Evolutionary conservation across 2,888 invertebrate species (phyloP).

Genomic region (Aleiodes alternator): DNA sequence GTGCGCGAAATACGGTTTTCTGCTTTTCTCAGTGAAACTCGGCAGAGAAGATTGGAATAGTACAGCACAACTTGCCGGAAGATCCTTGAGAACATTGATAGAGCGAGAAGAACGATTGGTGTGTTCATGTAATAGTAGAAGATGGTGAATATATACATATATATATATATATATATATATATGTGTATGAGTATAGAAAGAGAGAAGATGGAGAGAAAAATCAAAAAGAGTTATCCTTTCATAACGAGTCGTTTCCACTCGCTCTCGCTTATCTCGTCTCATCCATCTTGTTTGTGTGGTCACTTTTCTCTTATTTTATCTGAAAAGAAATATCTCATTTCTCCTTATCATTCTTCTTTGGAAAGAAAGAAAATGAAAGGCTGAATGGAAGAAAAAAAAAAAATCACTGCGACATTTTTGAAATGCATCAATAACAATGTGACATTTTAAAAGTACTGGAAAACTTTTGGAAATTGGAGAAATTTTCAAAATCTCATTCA

Average conservation of each 20-base stretch:
- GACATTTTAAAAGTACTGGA: too few relatives aligned
- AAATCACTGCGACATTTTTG: too few relatives aligned
- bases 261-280: conserved; percentile 60
- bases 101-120: conserved; percentile 29
- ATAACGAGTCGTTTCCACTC: conserved; percentile 53
- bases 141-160: not conserved
- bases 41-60: conserved; percentile 12
- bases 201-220: not conserved
- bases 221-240: conserved; percentile 48
- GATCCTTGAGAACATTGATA: conserved; percentile 21
- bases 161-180: conserved; percentile 36
- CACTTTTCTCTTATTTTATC: conserved; percentile 59
- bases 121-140: conserved; percentile 1
- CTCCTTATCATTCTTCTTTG: not conserved
- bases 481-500: too few relatives aligned
- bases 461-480: too few relatives aligned
- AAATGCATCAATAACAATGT: too few relatives aligned
- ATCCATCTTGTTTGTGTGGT: conserved; percentile 61
- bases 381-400: too few relatives aligned
- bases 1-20: conserved; percentile 8
- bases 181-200: too few relatives aligned
- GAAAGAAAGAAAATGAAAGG: too few relatives aligned
- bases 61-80: not conserved
- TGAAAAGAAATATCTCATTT: conserved; percentile 13
- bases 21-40: not conserved